phyloP scores from a whole-genome alignment of 2,888 invertebrate genomes.

The Euplexia lucipara region DNA sequence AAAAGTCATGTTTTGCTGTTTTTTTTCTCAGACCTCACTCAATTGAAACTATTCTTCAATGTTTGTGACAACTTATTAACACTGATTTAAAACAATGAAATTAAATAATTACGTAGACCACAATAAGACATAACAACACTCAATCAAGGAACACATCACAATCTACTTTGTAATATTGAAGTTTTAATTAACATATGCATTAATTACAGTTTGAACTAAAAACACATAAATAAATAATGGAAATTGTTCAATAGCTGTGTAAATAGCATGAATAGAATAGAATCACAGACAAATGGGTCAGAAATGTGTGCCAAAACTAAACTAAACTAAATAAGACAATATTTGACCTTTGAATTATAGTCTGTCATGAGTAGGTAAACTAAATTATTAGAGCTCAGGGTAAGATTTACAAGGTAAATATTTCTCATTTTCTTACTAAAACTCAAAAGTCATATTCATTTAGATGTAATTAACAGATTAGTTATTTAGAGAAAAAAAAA shows the following conservation, averaged over 20 bases:
- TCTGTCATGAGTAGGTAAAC: too few relatives aligned
- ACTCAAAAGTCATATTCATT: neutral
- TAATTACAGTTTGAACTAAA: conserved; percentile 26
- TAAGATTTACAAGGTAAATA: neutral
- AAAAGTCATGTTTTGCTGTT: neutral
- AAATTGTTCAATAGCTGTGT: neutral
- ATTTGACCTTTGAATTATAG: too few relatives aligned
- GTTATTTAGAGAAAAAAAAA: neutral
- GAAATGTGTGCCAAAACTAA: conserved; percentile 2
- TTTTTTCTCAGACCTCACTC: neutral
- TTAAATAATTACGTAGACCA: neutral
- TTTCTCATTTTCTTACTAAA: neutral
- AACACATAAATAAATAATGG: conserved; percentile 36
- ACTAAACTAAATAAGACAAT: neutral
- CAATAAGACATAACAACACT: conserved; percentile 2
- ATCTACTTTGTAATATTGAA: conserved; percentile 11
- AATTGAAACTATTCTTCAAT: neutral
- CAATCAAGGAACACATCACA: conserved; percentile 6
- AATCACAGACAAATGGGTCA: conserved; percentile 7
- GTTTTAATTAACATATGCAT: conserved; percentile 40
- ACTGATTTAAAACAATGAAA: conserved; percentile 1
- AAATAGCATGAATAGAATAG: conserved; percentile 4
- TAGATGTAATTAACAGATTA: neutral
- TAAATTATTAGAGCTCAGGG: neutral
- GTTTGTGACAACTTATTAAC: neutral